phyloP scores from a whole-genome alignment of 1,140 invertebrate species.

The Hirudo medicinalis region DNA sequence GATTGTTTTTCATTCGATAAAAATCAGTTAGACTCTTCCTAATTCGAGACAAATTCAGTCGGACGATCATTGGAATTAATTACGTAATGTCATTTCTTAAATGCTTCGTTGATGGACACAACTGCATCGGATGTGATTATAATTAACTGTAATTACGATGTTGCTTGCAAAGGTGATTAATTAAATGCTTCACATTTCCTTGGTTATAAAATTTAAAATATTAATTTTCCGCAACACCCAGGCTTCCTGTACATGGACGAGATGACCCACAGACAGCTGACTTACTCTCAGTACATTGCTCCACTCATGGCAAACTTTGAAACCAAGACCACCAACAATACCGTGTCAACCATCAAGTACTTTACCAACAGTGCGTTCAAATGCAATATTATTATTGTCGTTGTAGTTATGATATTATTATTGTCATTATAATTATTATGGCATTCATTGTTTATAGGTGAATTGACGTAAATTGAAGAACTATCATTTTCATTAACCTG shows the following conservation, averaged over 20 bases:
- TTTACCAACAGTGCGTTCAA: slow-evolving; percentile 21
- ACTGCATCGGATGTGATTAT: not conserved
- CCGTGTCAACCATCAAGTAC: slow-evolving; percentile 33
- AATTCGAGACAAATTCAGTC: no score
- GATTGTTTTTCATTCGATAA: no score
- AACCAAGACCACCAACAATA: slow-evolving; percentile 59
- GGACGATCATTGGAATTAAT: not conserved
- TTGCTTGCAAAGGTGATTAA: not conserved
- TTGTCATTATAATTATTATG: no score
- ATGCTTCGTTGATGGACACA: not conserved
- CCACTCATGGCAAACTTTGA: slow-evolving; percentile 99
- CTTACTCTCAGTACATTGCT: slow-evolving; percentile 96
- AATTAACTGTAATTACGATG: not conserved
- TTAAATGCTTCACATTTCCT: not conserved
- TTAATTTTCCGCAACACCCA: no score
- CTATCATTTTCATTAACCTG: no score
- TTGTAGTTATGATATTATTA: no score
- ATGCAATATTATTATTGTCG: no score
- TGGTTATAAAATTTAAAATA: not conserved
- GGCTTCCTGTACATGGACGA: slow-evolving; percentile 84
- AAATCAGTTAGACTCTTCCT: no score
- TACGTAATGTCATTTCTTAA: not conserved
- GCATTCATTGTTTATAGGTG: no score
- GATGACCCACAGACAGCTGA: slow-evolving; percentile 88
- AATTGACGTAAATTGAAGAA: no score